These are phyloP conservation scores for Sipha maydis DNA, from an alignment of 2,888 invertebrate species.

Conservation along the genomic window DNA sequence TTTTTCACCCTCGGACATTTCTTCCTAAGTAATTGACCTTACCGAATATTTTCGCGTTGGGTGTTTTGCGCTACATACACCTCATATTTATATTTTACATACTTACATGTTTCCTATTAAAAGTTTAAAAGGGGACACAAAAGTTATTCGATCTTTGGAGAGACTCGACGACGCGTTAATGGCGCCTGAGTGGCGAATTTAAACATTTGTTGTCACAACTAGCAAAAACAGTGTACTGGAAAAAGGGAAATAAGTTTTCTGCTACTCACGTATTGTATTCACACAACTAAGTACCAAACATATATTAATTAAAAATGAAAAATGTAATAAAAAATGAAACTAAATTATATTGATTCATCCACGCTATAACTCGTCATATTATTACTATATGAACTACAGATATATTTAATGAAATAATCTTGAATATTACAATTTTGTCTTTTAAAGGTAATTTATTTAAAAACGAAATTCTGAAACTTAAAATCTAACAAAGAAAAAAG, in stretches of 20 bases:
- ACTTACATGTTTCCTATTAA: conserved; percentile 17
- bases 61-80: not conserved
- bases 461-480: conserved; percentile 15
- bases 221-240: not conserved
- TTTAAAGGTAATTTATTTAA: not conserved
- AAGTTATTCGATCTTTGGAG: conserved; percentile 27
- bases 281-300: not conserved
- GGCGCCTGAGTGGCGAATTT: conserved; percentile 45
- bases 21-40: conserved; percentile 49
- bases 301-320: too few species aligned
- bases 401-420: too few species aligned
- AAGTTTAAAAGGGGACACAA: conserved; percentile 17
- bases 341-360: too few species aligned
- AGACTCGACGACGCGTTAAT: conserved; percentile 39
- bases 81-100: conserved; percentile 48
- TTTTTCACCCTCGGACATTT: conserved; percentile 38
- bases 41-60: not conserved
- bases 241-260: not conserved
- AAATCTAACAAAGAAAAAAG: not conserved
- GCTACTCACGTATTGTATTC: not conserved
- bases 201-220: conserved; percentile 18
- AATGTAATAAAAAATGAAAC: too few species aligned
- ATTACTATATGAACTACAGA: too few species aligned
- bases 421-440: not conserved
- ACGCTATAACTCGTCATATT: too few species aligned